Base-by-base conservation (phyloP, 2,888 invertebrate genomes). In the Lasioglossum figueresi region DNA sequence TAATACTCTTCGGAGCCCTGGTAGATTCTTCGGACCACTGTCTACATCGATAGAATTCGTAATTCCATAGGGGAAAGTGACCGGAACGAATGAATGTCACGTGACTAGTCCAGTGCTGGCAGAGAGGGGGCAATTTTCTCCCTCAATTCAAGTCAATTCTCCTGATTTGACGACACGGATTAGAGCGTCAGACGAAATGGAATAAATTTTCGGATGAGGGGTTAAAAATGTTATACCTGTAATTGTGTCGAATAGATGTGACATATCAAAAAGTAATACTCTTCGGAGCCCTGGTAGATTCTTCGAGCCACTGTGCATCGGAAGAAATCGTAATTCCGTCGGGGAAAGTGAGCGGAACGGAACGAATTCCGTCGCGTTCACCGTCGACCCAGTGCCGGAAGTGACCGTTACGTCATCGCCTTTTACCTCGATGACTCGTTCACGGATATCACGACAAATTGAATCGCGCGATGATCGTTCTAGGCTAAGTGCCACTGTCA, bases 391-490 rank as follows among this genome's bases (percentile, higher is more conserved):
- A 27, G 31, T 6, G 34, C 23, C 66, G 66, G 45, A 12, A 45
- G 45, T 48, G 23, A 37, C n/a, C 31, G 43, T 68, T 52, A 31
- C 31, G 59, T 52, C 43, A 68, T 70, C 74, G 31, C 19, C 27
- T 56, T 63, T 40, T 27, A 2, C 34, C 34, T 37, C 10, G 10
- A 74, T 76, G 85, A 79, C 79, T 75, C 87, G 63, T 79, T 71
- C 66, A 74, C n/a, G 83, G 74, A 52, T 72, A 52, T 70, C 52
- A 14, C 70, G 68, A 80, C 77, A 79, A 88, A 89, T 84, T 80
- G 87, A 79, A 82, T 89, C 66, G 78, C 78, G 37, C 80, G 73
- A 76, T 78, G 89, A 88, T 80, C 82, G 77, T 87, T 72, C 52
- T 34, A 70, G 75, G 52, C 37, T 81, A 79, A 87, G 72, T 87